Percentiles rank a stretch among this genome's conserved stretches.
These are phyloP conservation scores for Neosilurus hyrtlii DNA, from an alignment of 2,797 vertebrate species.

Conservation along the genomic window DNA sequence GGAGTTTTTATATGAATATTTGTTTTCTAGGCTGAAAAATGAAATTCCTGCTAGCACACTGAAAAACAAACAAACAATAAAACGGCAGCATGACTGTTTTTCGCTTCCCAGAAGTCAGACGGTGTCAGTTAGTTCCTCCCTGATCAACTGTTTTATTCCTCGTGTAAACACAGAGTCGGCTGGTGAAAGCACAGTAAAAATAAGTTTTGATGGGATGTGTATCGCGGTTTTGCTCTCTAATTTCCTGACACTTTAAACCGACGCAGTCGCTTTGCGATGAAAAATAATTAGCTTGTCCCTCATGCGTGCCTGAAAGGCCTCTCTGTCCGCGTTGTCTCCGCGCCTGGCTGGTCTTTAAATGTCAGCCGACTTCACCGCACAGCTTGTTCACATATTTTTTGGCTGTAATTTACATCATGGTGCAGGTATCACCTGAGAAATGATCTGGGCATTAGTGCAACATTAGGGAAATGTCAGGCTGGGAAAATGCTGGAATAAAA, in stretches of 20 bases:
- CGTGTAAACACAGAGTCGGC: not conserved
- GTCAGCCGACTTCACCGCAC: constrained; percentile 71
- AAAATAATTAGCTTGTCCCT: constrained; percentile 49
- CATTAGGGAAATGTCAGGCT: constrained; percentile 45
- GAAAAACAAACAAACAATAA: too few relatives aligned
- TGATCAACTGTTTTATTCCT: not conserved
- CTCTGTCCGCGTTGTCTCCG: constrained; percentile 53
- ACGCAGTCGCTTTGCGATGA: not conserved
- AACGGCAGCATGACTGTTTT: not conserved
- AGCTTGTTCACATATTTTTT: not conserved
- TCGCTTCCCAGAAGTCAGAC: not conserved
- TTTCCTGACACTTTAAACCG: not conserved
- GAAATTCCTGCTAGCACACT: not conserved
- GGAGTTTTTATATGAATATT: not conserved
- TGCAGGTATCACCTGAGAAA: constrained; percentile 39
- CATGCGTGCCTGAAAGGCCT: constrained; percentile 50
- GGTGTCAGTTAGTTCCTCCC: not conserved
- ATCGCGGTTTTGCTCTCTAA: not conserved
- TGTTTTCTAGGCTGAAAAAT: not conserved
- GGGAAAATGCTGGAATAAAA: constrained; percentile 34
- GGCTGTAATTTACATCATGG: not conserved
- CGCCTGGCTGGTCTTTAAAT: constrained; percentile 74
- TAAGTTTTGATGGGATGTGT: not conserved
- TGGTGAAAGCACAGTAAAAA: too few relatives aligned
- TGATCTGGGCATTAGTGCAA: constrained; percentile 38